phyloP scores from a whole-genome alignment of 2,113 vertebrate species.

The Tamias sibiricus region DNA sequence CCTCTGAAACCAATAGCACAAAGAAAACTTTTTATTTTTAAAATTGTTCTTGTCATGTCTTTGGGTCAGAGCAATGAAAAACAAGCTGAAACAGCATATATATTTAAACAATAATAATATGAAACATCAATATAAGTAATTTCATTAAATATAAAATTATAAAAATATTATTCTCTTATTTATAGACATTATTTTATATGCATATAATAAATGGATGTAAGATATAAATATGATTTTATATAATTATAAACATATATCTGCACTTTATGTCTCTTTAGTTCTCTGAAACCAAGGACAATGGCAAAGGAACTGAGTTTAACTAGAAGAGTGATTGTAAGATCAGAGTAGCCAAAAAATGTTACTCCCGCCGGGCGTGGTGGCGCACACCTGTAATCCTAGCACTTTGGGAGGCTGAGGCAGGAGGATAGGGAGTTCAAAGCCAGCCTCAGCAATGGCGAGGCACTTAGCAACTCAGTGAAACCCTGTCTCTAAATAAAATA shows the following conservation, averaged over 20 bases:
- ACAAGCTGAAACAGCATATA: neutral
- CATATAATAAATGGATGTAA: neutral
- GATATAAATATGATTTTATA: neutral
- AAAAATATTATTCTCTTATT: neutral
- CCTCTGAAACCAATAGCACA: no score
- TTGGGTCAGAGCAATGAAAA: no score
- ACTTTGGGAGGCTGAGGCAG: no score
- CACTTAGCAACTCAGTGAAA: no score
- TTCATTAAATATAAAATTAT: neutral
- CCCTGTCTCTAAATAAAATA: no score
- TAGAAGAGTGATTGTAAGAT: neutral
- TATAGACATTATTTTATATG: neutral
- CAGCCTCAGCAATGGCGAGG: no score
- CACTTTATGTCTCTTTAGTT: neutral
- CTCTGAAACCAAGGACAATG: neutral
- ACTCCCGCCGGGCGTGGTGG: no score
- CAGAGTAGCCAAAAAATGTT: neutral
- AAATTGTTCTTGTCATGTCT: no score
- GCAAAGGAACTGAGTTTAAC: neutral
- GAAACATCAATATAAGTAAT: neutral
- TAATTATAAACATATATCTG: neutral
- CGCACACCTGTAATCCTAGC: no score
- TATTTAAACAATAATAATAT: neutral
- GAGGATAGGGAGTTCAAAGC: no score
- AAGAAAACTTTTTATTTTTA: no score